Evolutionary conservation across 2,888 invertebrate species (phyloP).

Genomic region (Drosophila neutralis): DNA sequence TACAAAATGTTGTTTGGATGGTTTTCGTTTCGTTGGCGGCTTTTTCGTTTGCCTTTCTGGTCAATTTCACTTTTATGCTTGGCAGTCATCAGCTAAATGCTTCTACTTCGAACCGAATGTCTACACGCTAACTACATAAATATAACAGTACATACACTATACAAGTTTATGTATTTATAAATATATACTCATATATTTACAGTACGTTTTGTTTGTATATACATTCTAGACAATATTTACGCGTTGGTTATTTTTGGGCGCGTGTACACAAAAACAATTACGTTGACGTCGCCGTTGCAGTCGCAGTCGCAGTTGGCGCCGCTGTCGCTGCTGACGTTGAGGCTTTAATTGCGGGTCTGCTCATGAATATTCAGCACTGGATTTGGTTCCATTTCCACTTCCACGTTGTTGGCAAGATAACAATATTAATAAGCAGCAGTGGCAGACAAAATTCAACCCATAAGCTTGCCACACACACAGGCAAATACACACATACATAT

Average conservation of each 20-base stretch:
- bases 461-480: not conserved
- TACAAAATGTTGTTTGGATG: conserved; percentile 59
- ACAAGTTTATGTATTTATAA: conserved; percentile 7
- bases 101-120: conserved; percentile 41
- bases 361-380: conserved; percentile 51
- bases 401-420: conserved; percentile 31
- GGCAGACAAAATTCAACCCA: not conserved
- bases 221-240: conserved; percentile 65
- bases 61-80: conserved; percentile 78
- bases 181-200: conserved; percentile 7
- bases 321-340: conserved; percentile 17
- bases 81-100: conserved; percentile 74
- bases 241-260: conserved; percentile 70
- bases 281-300: conserved; percentile 33
- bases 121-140: conserved; percentile 11
- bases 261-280: conserved; percentile 68
- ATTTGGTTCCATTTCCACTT: conserved; percentile 24
- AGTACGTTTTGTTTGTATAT: conserved; percentile 28
- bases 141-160: conserved; percentile 2
- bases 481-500: not conserved
- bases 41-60: conserved; percentile 66
- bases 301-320: conserved; percentile 3
- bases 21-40: conserved; percentile 61
- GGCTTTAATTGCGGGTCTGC: conserved; percentile 50
- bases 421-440: conserved; percentile 25